These are phyloP conservation scores for Anisognathus igniventris DNA, from an alignment of 2,797 vertebrate species.

Conservation along the genomic window DNA sequence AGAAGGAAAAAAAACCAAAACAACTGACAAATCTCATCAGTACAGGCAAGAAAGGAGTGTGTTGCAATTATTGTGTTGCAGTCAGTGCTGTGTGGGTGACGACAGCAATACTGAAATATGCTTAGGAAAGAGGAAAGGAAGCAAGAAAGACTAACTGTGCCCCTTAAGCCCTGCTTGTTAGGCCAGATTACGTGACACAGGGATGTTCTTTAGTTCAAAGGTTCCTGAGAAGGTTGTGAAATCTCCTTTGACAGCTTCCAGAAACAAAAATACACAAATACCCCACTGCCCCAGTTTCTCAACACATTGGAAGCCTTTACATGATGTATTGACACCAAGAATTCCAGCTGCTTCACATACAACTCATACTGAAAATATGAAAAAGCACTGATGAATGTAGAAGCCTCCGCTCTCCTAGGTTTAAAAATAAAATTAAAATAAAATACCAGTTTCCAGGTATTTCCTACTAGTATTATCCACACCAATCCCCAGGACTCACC, in stretches of 20 bases:
- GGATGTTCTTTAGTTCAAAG: conserved; percentile 32
- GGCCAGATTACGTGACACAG: neutral
- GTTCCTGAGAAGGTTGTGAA: conserved; percentile 25
- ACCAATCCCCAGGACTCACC: conserved; percentile 24
- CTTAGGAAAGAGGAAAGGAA: neutral
- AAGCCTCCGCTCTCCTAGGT: neutral
- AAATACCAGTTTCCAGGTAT: neutral
- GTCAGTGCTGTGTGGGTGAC: neutral
- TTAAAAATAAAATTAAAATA: neutral
- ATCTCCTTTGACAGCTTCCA: conserved; percentile 43
- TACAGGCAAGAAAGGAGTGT: neutral
- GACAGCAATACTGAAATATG: neutral
- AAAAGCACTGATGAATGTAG: neutral
- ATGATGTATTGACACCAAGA: neutral
- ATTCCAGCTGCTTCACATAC: neutral
- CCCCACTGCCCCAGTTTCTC: conserved; percentile 32
- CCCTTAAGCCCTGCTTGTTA: neutral
- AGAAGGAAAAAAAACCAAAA: neutral
- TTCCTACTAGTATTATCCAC: neutral
- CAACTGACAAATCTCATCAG: neutral
- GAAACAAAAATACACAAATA: conserved; percentile 54
- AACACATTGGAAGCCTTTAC: neutral
- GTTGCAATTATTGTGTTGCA: neutral
- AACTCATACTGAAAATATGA: neutral
- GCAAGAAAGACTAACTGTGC: neutral